A percentile compares a stretch with the other conserved stretches of the same genome.
phyloP scores from a whole-genome alignment of 2,113 vertebrate genomes.

The Peucedramus taeniatus region DNA sequence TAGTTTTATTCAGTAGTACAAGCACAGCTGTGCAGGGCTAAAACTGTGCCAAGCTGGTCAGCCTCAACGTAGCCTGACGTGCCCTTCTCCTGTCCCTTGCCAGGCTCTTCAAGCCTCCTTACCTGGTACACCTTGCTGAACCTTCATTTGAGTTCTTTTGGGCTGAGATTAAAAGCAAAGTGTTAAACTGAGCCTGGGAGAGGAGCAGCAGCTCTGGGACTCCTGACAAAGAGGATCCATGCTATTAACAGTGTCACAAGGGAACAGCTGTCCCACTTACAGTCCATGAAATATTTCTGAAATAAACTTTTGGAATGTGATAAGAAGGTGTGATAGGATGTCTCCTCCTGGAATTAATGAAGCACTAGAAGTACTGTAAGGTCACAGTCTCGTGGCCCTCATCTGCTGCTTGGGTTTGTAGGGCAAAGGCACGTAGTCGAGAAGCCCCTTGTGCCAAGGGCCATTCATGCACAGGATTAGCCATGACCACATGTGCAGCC shows the following conservation, averaged over 20 bases:
- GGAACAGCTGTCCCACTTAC: conserved; percentile 7
- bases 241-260: neutral
- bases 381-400: fast-evolving
- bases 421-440: fast-evolving
- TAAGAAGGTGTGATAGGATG: neutral
- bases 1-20: neutral
- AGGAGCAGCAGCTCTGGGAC: neutral
- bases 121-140: neutral
- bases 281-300: neutral
- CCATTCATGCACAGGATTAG: neutral
- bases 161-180: neutral
- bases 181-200: neutral
- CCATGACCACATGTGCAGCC: neutral
- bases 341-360: neutral
- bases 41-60: neutral
- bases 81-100: neutral
- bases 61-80: neutral
- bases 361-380: neutral
- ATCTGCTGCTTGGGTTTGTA: neutral
- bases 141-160: neutral
- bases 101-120: neutral
- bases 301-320: neutral
- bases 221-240: neutral
- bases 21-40: fast-evolving
- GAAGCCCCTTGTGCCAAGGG: neutral